Evolutionary conservation across 2,797 vertebrate genomes (phyloP).

Genomic region (Cossypha polioptera): DNA sequence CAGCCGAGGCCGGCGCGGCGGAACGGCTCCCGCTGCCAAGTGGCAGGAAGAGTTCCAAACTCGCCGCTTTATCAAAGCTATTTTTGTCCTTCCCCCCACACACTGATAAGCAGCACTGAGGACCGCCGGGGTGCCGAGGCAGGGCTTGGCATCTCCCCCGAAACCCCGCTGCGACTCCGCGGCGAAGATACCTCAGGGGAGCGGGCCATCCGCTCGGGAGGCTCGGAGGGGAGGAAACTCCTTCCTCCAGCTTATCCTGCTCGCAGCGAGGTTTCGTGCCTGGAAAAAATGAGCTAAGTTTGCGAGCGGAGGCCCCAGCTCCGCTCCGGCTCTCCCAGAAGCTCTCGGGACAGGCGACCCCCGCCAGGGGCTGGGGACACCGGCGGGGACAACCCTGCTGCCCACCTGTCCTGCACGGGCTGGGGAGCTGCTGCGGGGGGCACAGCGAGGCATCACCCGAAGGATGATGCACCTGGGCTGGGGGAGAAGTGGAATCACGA

Average conservation of each 20-base stretch:
- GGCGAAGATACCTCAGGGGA: background rate
- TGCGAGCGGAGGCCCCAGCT: constrained; percentile 4
- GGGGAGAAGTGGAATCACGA: background rate
- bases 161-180: background rate
- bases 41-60: background rate
- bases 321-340: background rate
- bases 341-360: background rate
- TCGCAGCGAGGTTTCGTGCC: background rate
- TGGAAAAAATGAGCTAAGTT: constrained; percentile 45
- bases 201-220: background rate
- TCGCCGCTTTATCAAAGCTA: background rate
- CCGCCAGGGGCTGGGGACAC: background rate
- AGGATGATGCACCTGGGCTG: background rate
- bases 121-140: background rate
- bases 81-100: background rate
- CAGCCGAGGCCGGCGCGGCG: constrained; percentile 6
- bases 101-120: background rate
- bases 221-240: constrained; percentile 15
- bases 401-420: background rate
- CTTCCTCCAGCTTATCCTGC: constrained; percentile 20
- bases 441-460: fast-evolving
- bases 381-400: background rate
- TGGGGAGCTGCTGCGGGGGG: background rate
- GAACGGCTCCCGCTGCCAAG: background rate
- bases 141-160: background rate